These are phyloP conservation scores for Oligia fasciuncula DNA, from an alignment of 2,888 invertebrate species.

Conservation along the genomic window DNA sequence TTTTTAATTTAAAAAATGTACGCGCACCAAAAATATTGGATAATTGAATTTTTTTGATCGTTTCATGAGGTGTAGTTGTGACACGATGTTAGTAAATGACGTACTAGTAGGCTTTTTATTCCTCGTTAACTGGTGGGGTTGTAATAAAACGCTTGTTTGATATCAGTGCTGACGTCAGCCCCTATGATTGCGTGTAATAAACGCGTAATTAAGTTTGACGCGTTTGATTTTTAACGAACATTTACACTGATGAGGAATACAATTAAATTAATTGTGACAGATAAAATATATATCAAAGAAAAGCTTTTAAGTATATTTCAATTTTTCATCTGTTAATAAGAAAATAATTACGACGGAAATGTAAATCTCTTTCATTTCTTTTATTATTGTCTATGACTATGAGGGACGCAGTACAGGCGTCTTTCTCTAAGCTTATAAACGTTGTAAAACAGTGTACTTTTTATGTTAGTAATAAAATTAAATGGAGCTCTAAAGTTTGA, in stretches of 20 bases:
- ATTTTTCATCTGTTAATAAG: conserved; percentile 37
- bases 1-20: conserved; percentile 79
- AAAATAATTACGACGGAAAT: conserved; percentile 49
- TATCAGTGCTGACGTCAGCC: conserved; percentile 56
- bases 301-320: conserved; percentile 8
- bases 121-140: conserved; percentile 42
- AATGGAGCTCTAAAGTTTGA: conserved; percentile 59
- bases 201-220: conserved; percentile 26
- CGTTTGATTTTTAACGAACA: conserved; percentile 11
- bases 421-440: conserved; percentile 54
- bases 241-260: conserved; percentile 40
- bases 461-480: conserved; percentile 63
- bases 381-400: conserved; percentile 51
- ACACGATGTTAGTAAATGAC: conserved; percentile 52
- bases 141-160: conserved; percentile 61
- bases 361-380: conserved; percentile 44
- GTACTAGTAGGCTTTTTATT: conserved; percentile 40
- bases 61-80: conserved; percentile 68
- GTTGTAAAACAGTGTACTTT: conserved; percentile 60
- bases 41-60: conserved; percentile 81
- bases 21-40: conserved; percentile 74
- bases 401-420: conserved; percentile 41
- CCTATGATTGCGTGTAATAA: conserved; percentile 59
- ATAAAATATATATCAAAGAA: conserved; percentile 17
- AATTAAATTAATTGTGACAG: conserved; percentile 28